These are phyloP conservation scores for Magallana angulata DNA, from an alignment of 1,140 invertebrate species.

Conservation along the genomic window DNA sequence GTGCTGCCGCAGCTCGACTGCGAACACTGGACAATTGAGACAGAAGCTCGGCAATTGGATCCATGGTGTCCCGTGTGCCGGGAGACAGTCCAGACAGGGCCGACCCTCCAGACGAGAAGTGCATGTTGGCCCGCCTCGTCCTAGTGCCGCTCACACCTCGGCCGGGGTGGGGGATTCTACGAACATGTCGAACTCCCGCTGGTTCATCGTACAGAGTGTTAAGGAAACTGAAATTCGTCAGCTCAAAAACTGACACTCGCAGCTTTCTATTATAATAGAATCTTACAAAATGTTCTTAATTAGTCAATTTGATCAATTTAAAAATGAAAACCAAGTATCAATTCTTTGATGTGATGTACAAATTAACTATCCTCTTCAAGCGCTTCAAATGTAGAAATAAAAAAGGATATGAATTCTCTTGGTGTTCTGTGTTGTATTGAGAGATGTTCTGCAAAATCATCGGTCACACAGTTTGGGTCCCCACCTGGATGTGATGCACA, in stretches of 20 bases:
- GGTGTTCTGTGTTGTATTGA: constrained; percentile 90
- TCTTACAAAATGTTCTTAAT: too few relatives aligned
- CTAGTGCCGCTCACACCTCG: constrained; percentile 88
- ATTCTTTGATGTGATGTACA: background rate
- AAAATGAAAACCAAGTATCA: background rate
- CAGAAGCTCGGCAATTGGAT: constrained; percentile 89
- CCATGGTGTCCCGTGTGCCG: constrained; percentile 90
- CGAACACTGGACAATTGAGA: constrained; percentile 78
- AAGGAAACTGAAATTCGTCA: constrained; percentile 78
- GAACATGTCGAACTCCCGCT: constrained; percentile 88
- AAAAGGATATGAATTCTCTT: constrained; percentile 79
- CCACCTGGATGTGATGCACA: constrained; percentile 96
- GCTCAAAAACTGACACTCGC: background rate
- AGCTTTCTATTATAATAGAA: too few relatives aligned
- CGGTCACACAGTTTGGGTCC: constrained; percentile 97
- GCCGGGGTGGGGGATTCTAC: constrained; percentile 91
- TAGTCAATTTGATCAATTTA: too few relatives aligned
- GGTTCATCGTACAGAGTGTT: constrained; percentile 89
- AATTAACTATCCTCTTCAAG: background rate
- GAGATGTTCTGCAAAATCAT: constrained; percentile 98
- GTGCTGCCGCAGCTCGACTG: constrained; percentile 76
- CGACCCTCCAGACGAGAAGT: constrained; percentile 88
- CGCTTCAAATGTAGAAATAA: too few relatives aligned
- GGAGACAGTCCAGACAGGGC: constrained; percentile 84
- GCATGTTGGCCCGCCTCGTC: constrained; percentile 91